A percentile compares a stretch with the other conserved stretches of the same genome.
phyloP scores from a whole-genome alignment of 2,797 vertebrate species.

The Ctenopoma multispine region DNA sequence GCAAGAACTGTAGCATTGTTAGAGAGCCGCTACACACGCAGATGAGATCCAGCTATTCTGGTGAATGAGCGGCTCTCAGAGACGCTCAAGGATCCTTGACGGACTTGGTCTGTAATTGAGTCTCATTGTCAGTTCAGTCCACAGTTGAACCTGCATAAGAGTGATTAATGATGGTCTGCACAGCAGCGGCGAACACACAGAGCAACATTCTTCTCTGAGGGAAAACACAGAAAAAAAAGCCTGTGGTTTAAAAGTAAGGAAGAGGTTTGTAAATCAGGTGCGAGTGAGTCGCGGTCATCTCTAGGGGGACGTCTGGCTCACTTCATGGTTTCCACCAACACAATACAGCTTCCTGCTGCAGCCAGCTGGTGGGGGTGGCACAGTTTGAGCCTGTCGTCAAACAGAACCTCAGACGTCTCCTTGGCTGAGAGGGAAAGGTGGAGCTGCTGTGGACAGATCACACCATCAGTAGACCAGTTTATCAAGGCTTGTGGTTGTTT shows the following conservation, averaged over 20 bases:
- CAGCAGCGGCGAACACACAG: slow-evolving; percentile 5
- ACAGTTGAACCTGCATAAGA: not conserved
- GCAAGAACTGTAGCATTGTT: not conserved
- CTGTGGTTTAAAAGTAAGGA: slow-evolving; percentile 12
- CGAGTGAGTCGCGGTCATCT: slow-evolving; percentile 48
- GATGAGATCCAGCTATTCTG: not conserved
- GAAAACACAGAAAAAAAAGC: not conserved
- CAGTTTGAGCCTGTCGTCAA: not conserved
- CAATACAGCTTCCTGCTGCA: slow-evolving; percentile 9
- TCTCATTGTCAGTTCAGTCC: not conserved
- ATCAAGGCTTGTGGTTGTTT: not conserved
- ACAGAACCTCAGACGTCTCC: not conserved
- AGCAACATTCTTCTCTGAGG: not conserved
- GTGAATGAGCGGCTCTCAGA: not conserved
- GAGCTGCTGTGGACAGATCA: not conserved
- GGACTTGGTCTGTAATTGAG: not conserved
- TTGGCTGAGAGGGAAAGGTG: not conserved
- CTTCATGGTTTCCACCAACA: slow-evolving; percentile 8
- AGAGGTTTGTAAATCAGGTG: slow-evolving; percentile 53
- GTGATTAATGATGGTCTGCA: not conserved
- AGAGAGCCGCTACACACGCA: not conserved
- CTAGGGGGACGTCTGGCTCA: slow-evolving; percentile 29
- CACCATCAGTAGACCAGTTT: not conserved
- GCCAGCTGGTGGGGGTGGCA: slow-evolving; percentile 17
- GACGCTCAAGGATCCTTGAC: not conserved